Evolutionary conservation across 2,888 invertebrate genomes (phyloP).

Genomic region (Agrotis segetum): DNA sequence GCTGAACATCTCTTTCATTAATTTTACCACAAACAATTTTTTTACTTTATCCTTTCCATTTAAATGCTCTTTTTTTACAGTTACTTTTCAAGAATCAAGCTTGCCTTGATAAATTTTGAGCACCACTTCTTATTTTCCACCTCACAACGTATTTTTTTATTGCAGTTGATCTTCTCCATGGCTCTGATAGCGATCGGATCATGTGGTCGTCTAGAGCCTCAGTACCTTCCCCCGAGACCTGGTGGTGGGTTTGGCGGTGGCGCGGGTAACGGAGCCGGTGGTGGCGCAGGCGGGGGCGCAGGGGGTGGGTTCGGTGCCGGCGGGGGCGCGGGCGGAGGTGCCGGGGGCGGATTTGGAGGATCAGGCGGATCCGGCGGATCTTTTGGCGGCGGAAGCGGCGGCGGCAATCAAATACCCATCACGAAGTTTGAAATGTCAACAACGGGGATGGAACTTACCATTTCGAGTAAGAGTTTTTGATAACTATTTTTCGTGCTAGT

Average conservation of each 20-base stretch:
- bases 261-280: constrained; percentile 61
- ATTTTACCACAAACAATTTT: no score
- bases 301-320: constrained; percentile 66
- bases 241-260: constrained; percentile 67
- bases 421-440: constrained; percentile 92
- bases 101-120: not conserved
- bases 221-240: constrained; percentile 72
- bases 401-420: constrained; percentile 90
- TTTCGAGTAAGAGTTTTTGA: constrained; percentile 89
- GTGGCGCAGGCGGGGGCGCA: constrained; percentile 62
- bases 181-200: constrained; percentile 79
- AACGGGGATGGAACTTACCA: constrained; percentile 92
- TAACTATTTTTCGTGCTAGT: not conserved
- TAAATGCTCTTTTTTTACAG: not conserved
- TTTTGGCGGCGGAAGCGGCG: constrained; percentile 69
- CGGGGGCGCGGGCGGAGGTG: constrained; percentile 72
- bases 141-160: constrained; percentile 14
- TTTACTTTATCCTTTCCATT: no score
- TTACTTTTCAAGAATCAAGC: not conserved
- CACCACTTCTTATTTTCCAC: not conserved
- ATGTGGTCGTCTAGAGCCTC: constrained; percentile 77
- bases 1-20: not conserved
- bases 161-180: constrained; percentile 73
- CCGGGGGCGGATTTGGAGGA: constrained; percentile 71
- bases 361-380: constrained; percentile 53